Conservation (phyloP, 2,888 invertebrate genomes). For the Nipponacmea schrenckii region DNA sequence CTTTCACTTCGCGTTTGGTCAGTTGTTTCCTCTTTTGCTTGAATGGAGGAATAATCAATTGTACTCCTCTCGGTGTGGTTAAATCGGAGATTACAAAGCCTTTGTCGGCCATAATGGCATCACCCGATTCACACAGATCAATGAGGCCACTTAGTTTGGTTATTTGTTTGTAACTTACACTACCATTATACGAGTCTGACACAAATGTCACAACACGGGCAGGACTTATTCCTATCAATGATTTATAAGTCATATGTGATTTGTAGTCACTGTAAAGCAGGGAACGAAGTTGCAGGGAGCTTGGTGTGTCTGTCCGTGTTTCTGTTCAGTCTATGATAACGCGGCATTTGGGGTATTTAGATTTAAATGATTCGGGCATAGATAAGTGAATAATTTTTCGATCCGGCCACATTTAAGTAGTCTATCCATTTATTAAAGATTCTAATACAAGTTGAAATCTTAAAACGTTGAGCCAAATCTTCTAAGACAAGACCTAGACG, state of each 20-base stretch:
- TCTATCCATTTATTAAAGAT: conserved; percentile 29
- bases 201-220: conserved; percentile 24
- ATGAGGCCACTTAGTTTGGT: too few species aligned
- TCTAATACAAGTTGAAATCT: conserved; percentile 24
- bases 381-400: background rate
- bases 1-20: conserved; percentile 25
- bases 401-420: conserved; percentile 17
- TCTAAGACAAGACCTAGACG: conserved; percentile 24
- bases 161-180: too few species aligned
- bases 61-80: too few species aligned
- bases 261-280: conserved; percentile 27
- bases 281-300: background rate
- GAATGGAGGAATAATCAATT: background rate
- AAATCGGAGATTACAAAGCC: too few species aligned
- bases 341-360: background rate
- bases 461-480: conserved; percentile 23
- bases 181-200: conserved; percentile 15
- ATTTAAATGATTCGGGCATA: background rate
- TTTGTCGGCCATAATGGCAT: too few species aligned
- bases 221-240: conserved; percentile 23
- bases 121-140: too few species aligned
- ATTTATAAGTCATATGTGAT: conserved; percentile 24
- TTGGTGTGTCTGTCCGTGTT: conserved; percentile 11
- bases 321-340: conserved; percentile 14
- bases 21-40: conserved; percentile 10